phyloP scores from a whole-genome alignment of 2,797 vertebrate species.

The Cirrhinus molitorella region DNA sequence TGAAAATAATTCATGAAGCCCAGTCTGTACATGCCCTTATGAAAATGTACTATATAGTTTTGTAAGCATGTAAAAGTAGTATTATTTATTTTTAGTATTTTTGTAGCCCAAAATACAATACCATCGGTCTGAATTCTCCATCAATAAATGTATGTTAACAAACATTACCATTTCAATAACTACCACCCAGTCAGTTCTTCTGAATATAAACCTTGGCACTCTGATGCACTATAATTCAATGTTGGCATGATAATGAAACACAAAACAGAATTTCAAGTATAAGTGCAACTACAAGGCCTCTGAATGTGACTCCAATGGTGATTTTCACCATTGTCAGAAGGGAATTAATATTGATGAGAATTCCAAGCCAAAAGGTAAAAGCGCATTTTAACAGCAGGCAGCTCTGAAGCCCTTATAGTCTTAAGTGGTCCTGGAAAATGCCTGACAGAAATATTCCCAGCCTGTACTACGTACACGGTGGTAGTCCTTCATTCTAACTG shows the following conservation, averaged over 20 bases:
- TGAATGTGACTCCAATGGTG: not conserved
- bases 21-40: not conserved
- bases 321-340: constrained; percentile 5
- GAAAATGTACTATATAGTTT: not conserved
- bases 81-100: too few species aligned
- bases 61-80: not conserved
- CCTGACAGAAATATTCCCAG: constrained; percentile 49
- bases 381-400: constrained; percentile 31
- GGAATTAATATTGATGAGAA: not conserved
- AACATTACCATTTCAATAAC: too few species aligned
- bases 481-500: constrained; percentile 32
- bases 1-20: not conserved
- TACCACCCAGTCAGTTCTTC: not conserved
- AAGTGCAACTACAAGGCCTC: not conserved
- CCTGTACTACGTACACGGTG: constrained; percentile 50
- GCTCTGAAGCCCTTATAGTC: constrained; percentile 15
- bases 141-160: too few species aligned
- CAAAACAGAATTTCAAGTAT: not conserved
- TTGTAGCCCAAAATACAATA: not conserved
- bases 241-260: not conserved
- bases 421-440: constrained; percentile 57
- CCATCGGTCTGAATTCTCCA: not conserved
- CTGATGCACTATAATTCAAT: not conserved
- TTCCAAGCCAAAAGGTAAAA: constrained; percentile 28
- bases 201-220: too few species aligned